Evolutionary conservation across 1,140 invertebrate species (phyloP), one percentile per base, ranked within the genome.

Genomic region (Phymorhynchus buccinoides): DNA sequence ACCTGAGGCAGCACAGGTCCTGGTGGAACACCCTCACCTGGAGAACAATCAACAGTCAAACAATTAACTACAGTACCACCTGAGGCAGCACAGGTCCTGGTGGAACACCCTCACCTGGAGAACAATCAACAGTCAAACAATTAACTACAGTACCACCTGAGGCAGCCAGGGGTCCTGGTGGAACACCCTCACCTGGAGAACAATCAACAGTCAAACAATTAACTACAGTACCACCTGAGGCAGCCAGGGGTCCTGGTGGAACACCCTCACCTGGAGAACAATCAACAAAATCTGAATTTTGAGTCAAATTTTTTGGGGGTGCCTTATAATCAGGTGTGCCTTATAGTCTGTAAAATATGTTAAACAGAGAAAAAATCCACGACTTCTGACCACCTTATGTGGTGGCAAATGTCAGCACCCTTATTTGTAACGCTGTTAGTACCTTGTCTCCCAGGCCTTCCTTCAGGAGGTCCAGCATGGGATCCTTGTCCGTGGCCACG

Each of bases 401-500:
- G 9, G 22, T 22, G 22, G 48, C 48, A 52, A 52, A 52, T 22
- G n/a, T n/a, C n/a, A n/a, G n/a, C 12, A 96, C 95, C 75, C 92
- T 93, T 18, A 97, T 92, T 95, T 95, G 85, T 48, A n/a, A n/a
- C n/a, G n/a, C n/a, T n/a, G n/a, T n/a, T n/a, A 66, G 78, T 86
- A 94, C 94, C 84, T 94, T 91, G 82, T 91, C 88, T 81, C 92
- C 92, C 30, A 95, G 86, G 41, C 90, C 89, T 52, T 92, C 88
- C 32, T 91, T 89, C 42, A 95, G 90, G 83, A 94, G 92, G 56
- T 90, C 83, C 71, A 95, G 95, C 96, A 98, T 96, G 88, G 97
- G 96, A 94, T 98, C 96, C 87, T 95, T 96, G 93, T 99, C 98
- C 1, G 97, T 98, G 9, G 97, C 96, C 22, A 99, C 97, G 94